Base-by-base conservation (phyloP, 2,113 vertebrate species). In the Clarias magur region DNA sequence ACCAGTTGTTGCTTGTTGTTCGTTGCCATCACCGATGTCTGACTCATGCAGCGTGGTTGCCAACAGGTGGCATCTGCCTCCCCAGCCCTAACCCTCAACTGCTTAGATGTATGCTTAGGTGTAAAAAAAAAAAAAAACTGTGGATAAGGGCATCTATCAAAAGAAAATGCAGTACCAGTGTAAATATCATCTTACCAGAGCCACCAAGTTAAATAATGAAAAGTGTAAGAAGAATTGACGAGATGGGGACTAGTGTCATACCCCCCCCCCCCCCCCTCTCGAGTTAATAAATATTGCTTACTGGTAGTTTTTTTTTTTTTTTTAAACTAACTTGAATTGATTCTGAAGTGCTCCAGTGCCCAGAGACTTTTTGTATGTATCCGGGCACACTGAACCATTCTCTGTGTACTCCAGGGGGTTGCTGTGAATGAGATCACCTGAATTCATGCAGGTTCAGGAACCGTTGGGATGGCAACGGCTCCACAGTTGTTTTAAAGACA, bases 391-490 rank as follows among this genome's bases (percentile, higher is more conserved):
- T 83, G 59, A 83, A 12, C 70, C 12, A 38, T 82, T 87, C 25
- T 82, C 57, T 84, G n/a, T 25, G 76, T 42, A 79, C 78, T 88
- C 82, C 10, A 79, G 84, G 84, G 83, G 67, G 53, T 70, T 72
- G n/a, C 10, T 27, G 70, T 89, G 86, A 92, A 91, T 91, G 87
- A 91, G 86, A 88, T 86, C 80, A 88, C 25, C 89, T 91, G 91
- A 92, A 85, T 94, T 88, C 88, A 89, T 88, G 59, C 38, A 80
- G 88, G 88, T 84, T 86, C 57, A 4, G 27, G 86, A 60, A 88
- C 82, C 86, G 94, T 95, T 94, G 93, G 89, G 92, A 94, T 94
- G 92, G 94, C 89, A 94, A 94, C 94, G 63, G 12, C 65, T 68
- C 86, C 63, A 73, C 9, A n/a, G 0, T 92, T 94, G 91, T 94